Evolutionary conservation across 1,140 invertebrate species (phyloP).

Genomic region (Teleogryllus occipitalis): DNA sequence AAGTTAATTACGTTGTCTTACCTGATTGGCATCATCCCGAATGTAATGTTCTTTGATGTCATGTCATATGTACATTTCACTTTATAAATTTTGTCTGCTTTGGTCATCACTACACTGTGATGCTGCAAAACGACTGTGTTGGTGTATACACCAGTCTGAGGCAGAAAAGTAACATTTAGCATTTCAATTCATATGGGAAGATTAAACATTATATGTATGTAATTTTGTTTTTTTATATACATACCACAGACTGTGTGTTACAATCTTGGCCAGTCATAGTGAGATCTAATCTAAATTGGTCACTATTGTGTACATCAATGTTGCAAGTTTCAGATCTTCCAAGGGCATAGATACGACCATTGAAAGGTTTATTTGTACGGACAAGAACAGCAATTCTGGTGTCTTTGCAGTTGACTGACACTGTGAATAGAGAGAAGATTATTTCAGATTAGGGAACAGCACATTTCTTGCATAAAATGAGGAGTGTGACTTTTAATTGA

Average conservation of each 20-base stretch:
- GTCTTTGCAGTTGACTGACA: conserved; percentile 89
- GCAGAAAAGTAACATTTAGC: not conserved
- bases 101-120: conserved; percentile 93
- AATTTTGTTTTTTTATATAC: conserved; percentile 29
- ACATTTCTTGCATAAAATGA: not conserved
- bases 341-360: conserved; percentile 86
- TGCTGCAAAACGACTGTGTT: conserved; percentile 93
- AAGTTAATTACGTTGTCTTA: conserved; percentile 30
- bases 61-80: conserved; percentile 95
- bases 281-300: conserved; percentile 82
- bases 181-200: not conserved
- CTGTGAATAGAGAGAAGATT: conserved; percentile 40
- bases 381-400: conserved; percentile 88
- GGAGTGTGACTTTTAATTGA: no score
- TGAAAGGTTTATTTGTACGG: conserved; percentile 86
- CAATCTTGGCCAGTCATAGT: conserved; percentile 91
- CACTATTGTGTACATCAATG: conserved; percentile 85
- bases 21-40: conserved; percentile 94
- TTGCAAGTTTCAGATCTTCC: conserved; percentile 91
- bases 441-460: not conserved
- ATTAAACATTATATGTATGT: not conserved
- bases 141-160: conserved; percentile 82
- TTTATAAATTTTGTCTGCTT: conserved; percentile 94
- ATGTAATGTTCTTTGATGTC: conserved; percentile 92
- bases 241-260: conserved; percentile 84